Percentiles rank a stretch among this genome's conserved stretches.
phyloP scores from a whole-genome alignment of 2,797 vertebrate species.

The Ibycter americanus region DNA sequence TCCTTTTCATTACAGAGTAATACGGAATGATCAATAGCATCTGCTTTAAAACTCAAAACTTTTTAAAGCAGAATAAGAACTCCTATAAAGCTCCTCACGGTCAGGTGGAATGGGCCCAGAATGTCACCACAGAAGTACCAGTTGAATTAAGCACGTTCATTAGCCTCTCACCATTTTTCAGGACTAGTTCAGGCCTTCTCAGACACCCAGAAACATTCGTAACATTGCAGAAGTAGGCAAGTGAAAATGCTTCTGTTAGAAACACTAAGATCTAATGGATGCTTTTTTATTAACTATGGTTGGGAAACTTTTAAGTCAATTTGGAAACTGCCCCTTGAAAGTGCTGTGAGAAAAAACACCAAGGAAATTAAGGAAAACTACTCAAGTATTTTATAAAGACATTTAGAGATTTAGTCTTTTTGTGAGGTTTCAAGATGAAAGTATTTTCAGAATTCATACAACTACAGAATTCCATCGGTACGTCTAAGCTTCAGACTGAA shows the following conservation, averaged over 20 bases:
- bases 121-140: background rate
- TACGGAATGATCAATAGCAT: accelerated
- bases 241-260: background rate
- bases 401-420: background rate
- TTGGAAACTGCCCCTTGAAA: background rate
- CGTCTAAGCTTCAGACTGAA: background rate
- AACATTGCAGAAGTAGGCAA: background rate
- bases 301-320: background rate
- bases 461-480: background rate
- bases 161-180: background rate
- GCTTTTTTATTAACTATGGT: background rate
- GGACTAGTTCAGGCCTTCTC: background rate
- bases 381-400: background rate
- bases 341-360: accelerated
- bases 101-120: background rate
- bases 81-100: background rate
- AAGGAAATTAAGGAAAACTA: background rate
- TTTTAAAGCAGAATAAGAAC: background rate
- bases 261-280: background rate
- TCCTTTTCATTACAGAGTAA: background rate
- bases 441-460: background rate
- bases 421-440: background rate
- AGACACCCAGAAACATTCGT: accelerated
- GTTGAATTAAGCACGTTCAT: background rate
- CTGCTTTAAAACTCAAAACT: background rate